Evolutionary conservation across 2,888 invertebrate species (phyloP), one percentile per base, ranked within the genome.

Genomic region (Escarpia spicata): DNA sequence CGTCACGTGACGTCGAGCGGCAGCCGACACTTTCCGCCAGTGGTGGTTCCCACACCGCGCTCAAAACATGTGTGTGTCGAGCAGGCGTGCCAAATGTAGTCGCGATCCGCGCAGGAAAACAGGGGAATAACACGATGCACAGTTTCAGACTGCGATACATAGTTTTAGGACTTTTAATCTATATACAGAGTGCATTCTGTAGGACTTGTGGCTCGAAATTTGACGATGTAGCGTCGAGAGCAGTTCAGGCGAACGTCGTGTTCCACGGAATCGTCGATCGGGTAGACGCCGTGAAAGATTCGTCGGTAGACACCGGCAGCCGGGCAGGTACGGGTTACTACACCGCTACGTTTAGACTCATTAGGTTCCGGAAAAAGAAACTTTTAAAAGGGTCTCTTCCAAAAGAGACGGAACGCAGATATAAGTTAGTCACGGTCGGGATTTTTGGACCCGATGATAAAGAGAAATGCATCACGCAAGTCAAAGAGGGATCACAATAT

Each of bases 141-240:
- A 91, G 91, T 91, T 91, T 91, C 44, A 91, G 91, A 2, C 91
- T 91, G 44, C 91, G 91, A 44, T 91, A 91, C 91, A 44, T 91
- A 44, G 91, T 91, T 43, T 45, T 91, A 91, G 91, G 91, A 91
- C 91, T 91, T 43, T 45, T 91, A 91, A 44, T 91, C 43, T 45
- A 43, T 91, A 91, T 91, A 75, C 75, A 75, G 75, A 75, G 75
- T 75, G 75, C 75, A 75, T 75, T 75, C 75, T 75, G 75, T 75
- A 75, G 75, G 75, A 75, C 75, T 75, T 75, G 75, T 75, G 75
- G 75, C 75, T 75, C 75, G 75, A 75, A 75, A 75, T 75, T 75
- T 75, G 75, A 75, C 75, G 75, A 75, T 75, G 75, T 75, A 75
- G 75, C 75, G 75, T 75, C 75, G 75, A 75, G 75, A 75, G 75